A percentile compares a stretch with the other conserved stretches of the same genome.
These are phyloP conservation scores for Cynoglossus semilaevis DNA, from an alignment of 2,113 vertebrate species.

Conservation along the genomic window DNA sequence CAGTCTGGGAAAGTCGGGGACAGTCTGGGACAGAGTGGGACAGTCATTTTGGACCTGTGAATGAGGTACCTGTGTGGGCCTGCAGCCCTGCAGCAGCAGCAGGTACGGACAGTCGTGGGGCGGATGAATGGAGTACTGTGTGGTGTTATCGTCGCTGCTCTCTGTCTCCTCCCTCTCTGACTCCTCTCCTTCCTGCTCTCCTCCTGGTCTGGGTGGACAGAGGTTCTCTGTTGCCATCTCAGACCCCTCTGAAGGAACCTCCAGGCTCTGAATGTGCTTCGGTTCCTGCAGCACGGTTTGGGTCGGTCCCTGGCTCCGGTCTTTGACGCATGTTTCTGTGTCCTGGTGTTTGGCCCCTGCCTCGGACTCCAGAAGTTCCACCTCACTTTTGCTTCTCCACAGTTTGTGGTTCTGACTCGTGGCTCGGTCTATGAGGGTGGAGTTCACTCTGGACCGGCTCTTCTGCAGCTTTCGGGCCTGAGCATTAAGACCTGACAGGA, in stretches of 20 bases:
- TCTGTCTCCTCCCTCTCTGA: conserved; percentile 78
- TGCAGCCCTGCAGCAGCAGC: conserved; percentile 79
- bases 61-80: conserved; percentile 71
- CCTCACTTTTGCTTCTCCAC: conserved; percentile 76
- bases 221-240: conserved; percentile 57
- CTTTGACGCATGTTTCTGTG: background rate
- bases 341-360: conserved; percentile 1
- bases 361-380: conserved; percentile 61
- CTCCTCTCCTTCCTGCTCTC: conserved; percentile 61
- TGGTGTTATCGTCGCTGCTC: conserved; percentile 75
- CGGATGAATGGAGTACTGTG: conserved; percentile 81
- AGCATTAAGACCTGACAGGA: conserved; percentile 76
- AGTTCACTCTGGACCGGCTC: conserved; percentile 76
- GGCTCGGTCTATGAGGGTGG: conserved; percentile 60
- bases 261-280: conserved; percentile 27
- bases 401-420: conserved; percentile 44
- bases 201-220: conserved; percentile 44
- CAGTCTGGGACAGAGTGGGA: background rate
- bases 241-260: conserved; percentile 6
- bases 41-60: conserved; percentile 18
- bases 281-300: conserved; percentile 27
- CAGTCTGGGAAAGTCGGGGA: background rate
- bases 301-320: conserved; percentile 16
- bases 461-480: conserved; percentile 83
- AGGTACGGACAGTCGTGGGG: conserved; percentile 80